These are phyloP conservation scores for Orthonevra nobilis DNA, from an alignment of 2,888 invertebrate genomes.

Conservation along the genomic window DNA sequence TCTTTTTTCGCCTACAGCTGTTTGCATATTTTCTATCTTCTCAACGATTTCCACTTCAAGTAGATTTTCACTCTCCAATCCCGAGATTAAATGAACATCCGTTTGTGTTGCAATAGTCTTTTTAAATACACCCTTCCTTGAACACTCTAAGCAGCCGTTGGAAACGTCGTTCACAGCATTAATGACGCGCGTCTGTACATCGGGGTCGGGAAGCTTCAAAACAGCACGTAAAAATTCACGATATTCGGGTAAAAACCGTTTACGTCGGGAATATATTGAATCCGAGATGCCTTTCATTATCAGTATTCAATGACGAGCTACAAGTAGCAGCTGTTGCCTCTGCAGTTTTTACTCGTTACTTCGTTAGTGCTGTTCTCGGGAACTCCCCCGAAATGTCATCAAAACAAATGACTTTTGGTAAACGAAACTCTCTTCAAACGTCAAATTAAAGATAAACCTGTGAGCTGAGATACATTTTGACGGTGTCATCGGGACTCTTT, in stretches of 20 bases:
- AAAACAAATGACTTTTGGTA: too few species aligned
- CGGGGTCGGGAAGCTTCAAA: conserved; percentile 76
- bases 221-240: conserved; percentile 79
- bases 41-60: too few species aligned
- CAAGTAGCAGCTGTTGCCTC: too few species aligned
- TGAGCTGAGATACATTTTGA: too few species aligned
- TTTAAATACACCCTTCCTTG: neutral
- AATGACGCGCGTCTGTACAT: conserved; percentile 75
- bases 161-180: conserved; percentile 76
- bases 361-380: too few species aligned
- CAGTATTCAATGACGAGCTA: too few species aligned
- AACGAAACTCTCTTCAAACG: too few species aligned
- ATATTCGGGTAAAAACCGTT: conserved; percentile 83
- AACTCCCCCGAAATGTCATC: too few species aligned
- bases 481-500: too few species aligned
- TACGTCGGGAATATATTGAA: conserved; percentile 30
- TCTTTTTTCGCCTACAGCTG: conserved; percentile 1
- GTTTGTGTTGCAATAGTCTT: conserved; percentile 38
- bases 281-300: conserved; percentile 10
- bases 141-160: conserved; percentile 32
- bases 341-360: too few species aligned
- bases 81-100: neutral
- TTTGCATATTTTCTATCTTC: too few species aligned
- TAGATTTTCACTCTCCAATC: neutral
- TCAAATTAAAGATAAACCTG: too few species aligned